Base-by-base conservation (phyloP, 2,888 invertebrate species). In the Parascotia fuliginaria region DNA sequence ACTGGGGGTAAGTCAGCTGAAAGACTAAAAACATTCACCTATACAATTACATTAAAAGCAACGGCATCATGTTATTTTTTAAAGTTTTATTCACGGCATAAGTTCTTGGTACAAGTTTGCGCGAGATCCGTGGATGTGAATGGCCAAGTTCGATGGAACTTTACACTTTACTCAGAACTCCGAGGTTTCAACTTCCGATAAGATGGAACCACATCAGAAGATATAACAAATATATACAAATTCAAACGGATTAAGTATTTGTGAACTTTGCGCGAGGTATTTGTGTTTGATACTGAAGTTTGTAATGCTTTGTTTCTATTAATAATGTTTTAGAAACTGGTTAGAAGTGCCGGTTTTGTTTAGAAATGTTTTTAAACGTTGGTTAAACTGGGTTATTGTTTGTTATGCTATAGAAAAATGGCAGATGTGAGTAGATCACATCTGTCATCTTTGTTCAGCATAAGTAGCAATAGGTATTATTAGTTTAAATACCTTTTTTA, bases 111-210 rank as follows among this genome's bases (percentile, higher is more conserved):
- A 41, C 46, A 68, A 79, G 73, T 79, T 75, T 47, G 46, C 47
- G n/a, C 47, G 60, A 65, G 63, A 68, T 67, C 71, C 56, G 58
- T 56, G 64, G 60, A 68, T 53, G 52, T 62, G 70, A 69, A 78
- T 75, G 70, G 68, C 62, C 51, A 79, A 80, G 78, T 79, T 78
- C 58, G 60, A 54, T 51, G 42, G 44, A 79, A 79, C 77, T 77
- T 77, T 71, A 66, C 72, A 75, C 73, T 75, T 71, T 66, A 55
- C 70, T 65, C 49, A 50, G 38, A 61, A 67, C 59, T 61, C 52
- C 22, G 59, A 75, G 71, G 65, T 72, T 76, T 59, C n/a, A n/a
- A 48, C 60, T 51, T 56, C 59, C 58, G 62, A 65, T 68, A 57
- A 65, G 68, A 65, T 65, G 66, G 62, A 75, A 75, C 76, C 77